Evolutionary conservation across 2,797 vertebrate genomes (phyloP), one percentile per base, ranked within the genome.

Genomic region (Phataginus tricuspis): DNA sequence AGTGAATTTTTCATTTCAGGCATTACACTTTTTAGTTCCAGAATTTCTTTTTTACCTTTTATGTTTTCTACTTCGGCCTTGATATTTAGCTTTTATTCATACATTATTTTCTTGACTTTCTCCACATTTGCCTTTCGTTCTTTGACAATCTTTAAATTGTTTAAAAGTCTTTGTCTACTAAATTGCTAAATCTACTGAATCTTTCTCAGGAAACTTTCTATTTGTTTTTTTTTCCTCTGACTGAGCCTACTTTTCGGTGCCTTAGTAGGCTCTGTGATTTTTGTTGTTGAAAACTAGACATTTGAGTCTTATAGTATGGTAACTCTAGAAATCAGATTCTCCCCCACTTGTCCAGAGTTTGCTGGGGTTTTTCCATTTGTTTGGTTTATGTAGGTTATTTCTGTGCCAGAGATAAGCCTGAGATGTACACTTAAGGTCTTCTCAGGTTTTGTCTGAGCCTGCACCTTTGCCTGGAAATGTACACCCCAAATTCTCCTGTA

Each of bases 131-230:
- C 34, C 2, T 72, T 77, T 51, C 42, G 13, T 64, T 95, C 34
- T 93, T 39, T 42, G 27, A 82, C 13, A 37, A 57, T 39, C 55
- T 93, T 64, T 83, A 34, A 69, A 27, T 68, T 77, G 27, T 51
- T 69, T 80, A 63, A 90, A 95, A 86, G 61, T 45, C 37, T 90
- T 63, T 83, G 53, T 86, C 51, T 71, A 39, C 23, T 45, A 93
- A 18, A 29, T 53, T 71, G n/a, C 23, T 45, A 91, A 27, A 29
- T 53, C 75, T 61, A 37, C 23, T 27, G 64, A 9, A 4, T 84
- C 83, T 90, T 77, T 53, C 61, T 83, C 5, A 34, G 74, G 31
- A 42, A 78, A 31, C n/a, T n/a, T 64, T 77, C 14, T 64, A 9
- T n/a, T 85, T 55, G 2, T 45, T 90, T 55, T 69, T 34, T 42